Conservation (phyloP, 2,888 invertebrate genomes). For the Watsonalla binaria region DNA sequence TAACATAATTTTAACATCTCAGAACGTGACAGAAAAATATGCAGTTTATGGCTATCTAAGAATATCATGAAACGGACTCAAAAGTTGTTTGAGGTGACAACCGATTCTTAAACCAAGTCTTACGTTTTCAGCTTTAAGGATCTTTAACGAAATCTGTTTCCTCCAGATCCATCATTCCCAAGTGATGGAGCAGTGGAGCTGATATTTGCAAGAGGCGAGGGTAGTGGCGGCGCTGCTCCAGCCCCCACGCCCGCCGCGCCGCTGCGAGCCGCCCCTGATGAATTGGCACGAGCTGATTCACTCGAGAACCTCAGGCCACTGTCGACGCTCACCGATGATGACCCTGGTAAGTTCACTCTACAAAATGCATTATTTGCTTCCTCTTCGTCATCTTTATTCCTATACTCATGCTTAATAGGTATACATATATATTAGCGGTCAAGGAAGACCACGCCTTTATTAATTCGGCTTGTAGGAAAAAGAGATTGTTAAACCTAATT, state of each 20-base stretch:
- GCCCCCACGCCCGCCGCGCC: conserved; percentile 85
- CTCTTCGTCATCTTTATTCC: not conserved
- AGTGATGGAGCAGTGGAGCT: conserved; percentile 90
- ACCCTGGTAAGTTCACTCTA: conserved; percentile 46
- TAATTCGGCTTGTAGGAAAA: too few species aligned
- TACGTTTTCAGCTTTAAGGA: not conserved
- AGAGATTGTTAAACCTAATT: too few species aligned
- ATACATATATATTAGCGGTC: too few species aligned
- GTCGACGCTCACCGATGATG: conserved; percentile 68
- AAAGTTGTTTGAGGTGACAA: too few species aligned
- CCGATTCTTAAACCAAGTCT: not conserved
- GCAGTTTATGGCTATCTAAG: too few species aligned
- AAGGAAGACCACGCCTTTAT: too few species aligned
- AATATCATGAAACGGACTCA: too few species aligned
- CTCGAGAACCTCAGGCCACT: conserved; percentile 80
- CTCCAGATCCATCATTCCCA: conserved; percentile 88
- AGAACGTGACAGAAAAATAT: too few species aligned
- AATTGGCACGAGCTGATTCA: conserved; percentile 87
- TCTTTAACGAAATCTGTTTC: not conserved
- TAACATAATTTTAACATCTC: too few species aligned
- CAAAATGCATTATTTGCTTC: not conserved
- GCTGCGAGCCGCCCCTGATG: conserved; percentile 83
- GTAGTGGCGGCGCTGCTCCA: conserved; percentile 78
- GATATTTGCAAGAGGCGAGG: conserved; percentile 82
- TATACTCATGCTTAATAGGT: too few species aligned